Evolutionary conservation across 2,797 vertebrate species (phyloP), one percentile per base, ranked within the genome.

Genomic region (Clarias fuscus): DNA sequence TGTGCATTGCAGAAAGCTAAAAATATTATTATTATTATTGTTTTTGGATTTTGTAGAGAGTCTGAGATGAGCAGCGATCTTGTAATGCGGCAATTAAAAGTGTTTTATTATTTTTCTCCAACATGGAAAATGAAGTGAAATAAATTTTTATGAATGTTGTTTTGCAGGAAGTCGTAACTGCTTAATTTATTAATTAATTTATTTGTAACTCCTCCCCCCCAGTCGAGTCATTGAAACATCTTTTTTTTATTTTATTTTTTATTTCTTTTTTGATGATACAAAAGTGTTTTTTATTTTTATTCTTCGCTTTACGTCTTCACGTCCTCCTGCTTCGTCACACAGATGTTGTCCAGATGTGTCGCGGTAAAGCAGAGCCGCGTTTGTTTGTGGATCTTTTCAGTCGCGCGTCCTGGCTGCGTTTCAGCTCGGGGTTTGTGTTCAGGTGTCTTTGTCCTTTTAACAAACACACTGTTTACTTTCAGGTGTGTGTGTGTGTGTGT

Each of bases 261-360:
- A 5, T 43, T n/a, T n/a, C n/a, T n/a, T n/a, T n/a, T n/a, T n/a
- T n/a, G n/a, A n/a, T n/a, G n/a, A n/a, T n/a, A n/a, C n/a, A n/a
- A n/a, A n/a, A 27, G n/a, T 67, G 11, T 82, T 68, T 64, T 7
- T 53, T n/a, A n/a, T 5, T 48, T 53, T 27, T 68, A 48, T 48
- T 61, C 59, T 2, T 5, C 59, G 17, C 7, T 72, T 24, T 17
- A 4, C 7, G 20, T 7, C 59, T 24, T 56, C 18, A 22, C 7
- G 6, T 22, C 62, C 53, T 59, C 4, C 53, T 4, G 27, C 3
- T 37, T 22, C 10, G 53, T 59, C 40, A 7, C 13, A 7, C 76
- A 70, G 64, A 58, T 80, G 84, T 62, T 70, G 33, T 62, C 65
- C 76, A 79, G 76, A 67, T 85, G 62, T 70, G 48, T 22, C 48